A percentile compares a stretch with the other conserved stretches of the same genome.
These are phyloP conservation scores for Tanypteryx hageni DNA, from an alignment of 2,888 invertebrate species.

Conservation along the genomic window DNA sequence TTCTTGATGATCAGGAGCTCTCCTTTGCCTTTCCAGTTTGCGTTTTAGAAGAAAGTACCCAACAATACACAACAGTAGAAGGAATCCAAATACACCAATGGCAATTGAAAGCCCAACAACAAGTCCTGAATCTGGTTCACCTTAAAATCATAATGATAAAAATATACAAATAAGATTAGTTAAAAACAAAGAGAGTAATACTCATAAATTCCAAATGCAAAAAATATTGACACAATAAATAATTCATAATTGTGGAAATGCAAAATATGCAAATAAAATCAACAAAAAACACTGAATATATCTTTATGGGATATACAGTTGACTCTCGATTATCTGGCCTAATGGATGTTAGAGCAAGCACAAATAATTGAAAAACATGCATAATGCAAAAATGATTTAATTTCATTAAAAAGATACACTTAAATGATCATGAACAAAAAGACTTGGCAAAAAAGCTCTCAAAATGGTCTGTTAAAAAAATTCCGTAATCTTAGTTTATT, in stretches of 20 bases:
- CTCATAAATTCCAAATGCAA: neutral
- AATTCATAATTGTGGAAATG: neutral
- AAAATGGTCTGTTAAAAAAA: no score
- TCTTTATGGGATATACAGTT: no score
- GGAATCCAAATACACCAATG: slow-evolving; percentile 82
- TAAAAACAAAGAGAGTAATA: neutral
- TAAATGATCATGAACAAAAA: no score
- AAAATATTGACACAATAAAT: neutral
- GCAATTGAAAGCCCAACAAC: slow-evolving; percentile 79
- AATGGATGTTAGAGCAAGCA: no score
- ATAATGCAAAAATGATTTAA: no score
- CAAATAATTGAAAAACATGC: no score
- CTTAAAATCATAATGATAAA: slow-evolving; percentile 40
- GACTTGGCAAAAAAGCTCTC: no score
- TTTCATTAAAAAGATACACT: no score
- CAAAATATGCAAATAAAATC: neutral
- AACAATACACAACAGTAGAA: slow-evolving; percentile 81
- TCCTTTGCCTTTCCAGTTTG: slow-evolving; percentile 75
- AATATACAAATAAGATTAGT: neutral
- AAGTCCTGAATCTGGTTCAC: slow-evolving; percentile 70
- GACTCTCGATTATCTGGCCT: no score
- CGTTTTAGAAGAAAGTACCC: slow-evolving; percentile 80
- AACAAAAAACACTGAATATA: no score
- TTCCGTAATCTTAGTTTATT: no score
- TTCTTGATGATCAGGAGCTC: slow-evolving; percentile 80